These are phyloP conservation scores for Drosophila flavopinicola DNA, from an alignment of 2,888 invertebrate species.

Conservation along the genomic window DNA sequence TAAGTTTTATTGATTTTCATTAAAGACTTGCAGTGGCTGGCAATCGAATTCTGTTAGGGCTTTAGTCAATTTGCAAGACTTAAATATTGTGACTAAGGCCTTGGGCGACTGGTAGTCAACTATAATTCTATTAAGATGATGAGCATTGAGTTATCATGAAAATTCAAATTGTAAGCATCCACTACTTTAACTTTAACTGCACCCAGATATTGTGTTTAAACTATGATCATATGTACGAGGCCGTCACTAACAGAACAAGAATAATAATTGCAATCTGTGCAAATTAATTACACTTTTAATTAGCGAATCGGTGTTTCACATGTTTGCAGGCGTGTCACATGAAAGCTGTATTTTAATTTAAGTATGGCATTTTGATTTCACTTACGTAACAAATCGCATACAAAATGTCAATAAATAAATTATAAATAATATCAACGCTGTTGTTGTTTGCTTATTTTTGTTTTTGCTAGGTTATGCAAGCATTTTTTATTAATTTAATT, in stretches of 20 bases:
- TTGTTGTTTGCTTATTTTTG: conserved; percentile 26
- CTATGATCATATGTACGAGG: background rate
- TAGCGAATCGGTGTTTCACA: conserved; percentile 18
- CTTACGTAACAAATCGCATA: conserved; percentile 14
- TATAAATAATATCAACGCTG: conserved; percentile 47
- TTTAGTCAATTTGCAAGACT: too few relatives aligned
- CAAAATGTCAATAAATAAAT: conserved; percentile 48
- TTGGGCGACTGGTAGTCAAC: conserved; percentile 21
- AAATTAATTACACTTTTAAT: conserved; percentile 63
- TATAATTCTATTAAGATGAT: conserved; percentile 29
- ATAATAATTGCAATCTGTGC: conserved; percentile 30
- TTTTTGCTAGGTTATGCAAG: conserved; percentile 7
- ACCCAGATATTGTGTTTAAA: background rate
- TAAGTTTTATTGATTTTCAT: conserved; percentile 66
- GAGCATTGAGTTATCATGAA: background rate
- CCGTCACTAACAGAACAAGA: conserved; percentile 18
- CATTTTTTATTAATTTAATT: conserved; percentile 41
- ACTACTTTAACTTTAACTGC: too few relatives aligned
- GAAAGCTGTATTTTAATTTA: conserved; percentile 3
- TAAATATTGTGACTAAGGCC: background rate
- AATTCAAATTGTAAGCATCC: background rate
- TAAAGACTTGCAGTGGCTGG: conserved; percentile 43
- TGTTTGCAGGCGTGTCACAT: conserved; percentile 19
- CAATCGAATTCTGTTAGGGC: conserved; percentile 14
- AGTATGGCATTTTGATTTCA: conserved; percentile 18